Base-by-base conservation (phyloP, 2,888 invertebrate genomes). In the Luperina testacea region DNA sequence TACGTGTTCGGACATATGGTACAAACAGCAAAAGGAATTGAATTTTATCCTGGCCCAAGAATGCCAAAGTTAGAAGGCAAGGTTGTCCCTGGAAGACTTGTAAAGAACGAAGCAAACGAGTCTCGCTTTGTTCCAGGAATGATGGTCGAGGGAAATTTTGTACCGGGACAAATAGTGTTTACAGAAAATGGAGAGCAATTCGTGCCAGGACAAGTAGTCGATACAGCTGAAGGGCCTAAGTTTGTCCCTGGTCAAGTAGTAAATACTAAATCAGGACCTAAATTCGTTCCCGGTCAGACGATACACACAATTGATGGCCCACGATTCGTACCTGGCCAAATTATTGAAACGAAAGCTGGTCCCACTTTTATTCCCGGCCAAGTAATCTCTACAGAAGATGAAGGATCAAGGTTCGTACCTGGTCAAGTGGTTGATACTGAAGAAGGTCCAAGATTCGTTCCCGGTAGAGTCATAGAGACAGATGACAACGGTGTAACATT, bases 211-310 rank as follows among this genome's bases (percentile, higher is more conserved):
- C 98, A 98, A 95, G 97, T 98, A 0, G 97, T 98, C n/a, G 98
- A 98, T 88, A 98, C 98, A 4, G 96, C 97, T 71, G 97, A 97
- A 87, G 97, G 97, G 42, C 97, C 97, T 0, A 98, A 98, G 92
- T 98, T 98, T 92, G 98, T 98, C 27, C 98, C 98, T 6, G 98
- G 98, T 4, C 98, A 98, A 95, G 97, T 98, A 89, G 98, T 98
- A 0, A 98, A 98, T 89, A 98, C 98, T 0, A 97, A 97, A 90
- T 97, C 96, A 69, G 98, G 98, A 13, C 97, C 97, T 0, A 98
- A 98, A 90, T 98, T 98, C 90, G 97, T 97, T 17, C 97, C 98
- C 3, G 98, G 98, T 13, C 98, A 98, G 95, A 98, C 98, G 0
- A 97, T 98, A 83, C 97, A 98, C 80, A 98, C 97, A 1, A 97